Base-by-base conservation (phyloP, 1,140 invertebrate species). In the Polypedilum pembai region DNA sequence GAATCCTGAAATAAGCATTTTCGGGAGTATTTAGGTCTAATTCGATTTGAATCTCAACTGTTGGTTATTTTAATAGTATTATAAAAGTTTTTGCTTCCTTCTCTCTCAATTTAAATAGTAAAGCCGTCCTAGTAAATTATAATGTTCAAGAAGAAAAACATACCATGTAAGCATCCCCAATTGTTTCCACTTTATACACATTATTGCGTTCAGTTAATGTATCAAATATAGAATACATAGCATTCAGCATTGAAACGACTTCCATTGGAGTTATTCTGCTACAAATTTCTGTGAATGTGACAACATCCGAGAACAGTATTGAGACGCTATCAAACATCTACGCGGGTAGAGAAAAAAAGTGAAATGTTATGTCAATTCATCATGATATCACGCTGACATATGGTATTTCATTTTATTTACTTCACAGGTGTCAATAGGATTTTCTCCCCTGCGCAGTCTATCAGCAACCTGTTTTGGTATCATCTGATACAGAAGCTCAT, bases 111-210 rank as follows among this genome's bases (percentile, higher is more conserved):
- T 33, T 33, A 33, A 33, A 33, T 3, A 33, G 5, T 33, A 33
- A 5, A 33, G 5, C 24, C 24, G 24, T 33, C 5, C 24, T 5
- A n/a, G n/a, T n/a, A 33, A 33, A 33, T 33, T 33, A 33, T 33
- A 33, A 33, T 33, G 24, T 33, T 33, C 24, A 33, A 33, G 24
- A 3, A n/a, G 24, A 33, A 33, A 56, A 15, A 56, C 17, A 10
- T 69, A 21, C 65, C 95, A 98, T 98, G 79, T 98, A 98, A 0
- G 95, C 95, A 80, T 97, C 95, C 0, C 96, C 95, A 77, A 98
- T 98, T 0, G 96, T 98, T 84, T 98, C 96, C 7, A 98, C 96
- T 88, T 98, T 98, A 81, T 98, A 98, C 7, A 98, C 94, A 24
- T 89, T 86, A 84, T 98, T 96, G 75, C 90, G 86, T 80, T 98